Conservation (phyloP, 2,888 invertebrate species). For the Papilio elwesi region DNA sequence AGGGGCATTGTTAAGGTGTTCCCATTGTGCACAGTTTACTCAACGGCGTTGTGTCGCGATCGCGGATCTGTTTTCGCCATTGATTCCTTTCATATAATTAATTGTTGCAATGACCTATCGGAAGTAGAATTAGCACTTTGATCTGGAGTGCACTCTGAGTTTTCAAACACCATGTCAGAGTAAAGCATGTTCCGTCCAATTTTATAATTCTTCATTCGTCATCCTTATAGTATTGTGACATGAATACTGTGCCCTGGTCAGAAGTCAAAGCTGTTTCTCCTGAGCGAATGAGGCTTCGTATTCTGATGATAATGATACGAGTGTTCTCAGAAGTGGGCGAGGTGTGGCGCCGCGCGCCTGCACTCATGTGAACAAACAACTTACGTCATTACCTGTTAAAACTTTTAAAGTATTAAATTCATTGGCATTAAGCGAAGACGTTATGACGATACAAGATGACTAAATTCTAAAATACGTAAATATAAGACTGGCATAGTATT, state of each 20-base stretch:
- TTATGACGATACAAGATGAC: too few species aligned
- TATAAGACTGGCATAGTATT: too few species aligned
- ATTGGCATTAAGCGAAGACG: not conserved
- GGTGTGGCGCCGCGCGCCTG: not conserved
- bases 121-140: not conserved
- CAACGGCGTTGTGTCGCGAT: not conserved
- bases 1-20: constrained; percentile 6
- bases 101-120: constrained; percentile 4
- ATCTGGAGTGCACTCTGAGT: not conserved
- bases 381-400: not conserved
- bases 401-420: not conserved
- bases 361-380: not conserved
- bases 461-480: too few species aligned
- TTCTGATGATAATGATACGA: not conserved
- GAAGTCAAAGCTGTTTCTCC: not conserved
- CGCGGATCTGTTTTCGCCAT: constrained; percentile 2
- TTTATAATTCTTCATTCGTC: too few species aligned
- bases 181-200: too few species aligned
- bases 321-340: not conserved
- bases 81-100: not conserved
- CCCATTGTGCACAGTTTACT: constrained; percentile 17
- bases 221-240: not conserved
- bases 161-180: too few species aligned
- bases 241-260: not conserved
- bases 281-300: not conserved